Conservation (phyloP, 1,140 invertebrate genomes). For the Triops cancriformis region DNA sequence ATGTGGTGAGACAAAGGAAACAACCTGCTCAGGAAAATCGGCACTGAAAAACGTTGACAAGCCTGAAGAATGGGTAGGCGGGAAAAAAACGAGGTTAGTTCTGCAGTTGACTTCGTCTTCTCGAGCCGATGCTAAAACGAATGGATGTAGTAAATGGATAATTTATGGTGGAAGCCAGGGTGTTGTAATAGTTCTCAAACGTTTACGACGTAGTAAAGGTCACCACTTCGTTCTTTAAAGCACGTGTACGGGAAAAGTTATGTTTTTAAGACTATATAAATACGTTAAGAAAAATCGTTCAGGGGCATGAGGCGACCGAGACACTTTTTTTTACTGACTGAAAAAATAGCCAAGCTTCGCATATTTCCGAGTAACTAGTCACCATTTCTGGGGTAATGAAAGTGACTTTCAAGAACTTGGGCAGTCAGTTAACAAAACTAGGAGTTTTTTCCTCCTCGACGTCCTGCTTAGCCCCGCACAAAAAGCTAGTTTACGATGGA, state of each 20-base stretch:
- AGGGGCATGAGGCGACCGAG: not conserved
- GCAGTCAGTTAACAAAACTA: not conserved
- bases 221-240: not conserved
- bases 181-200: not conserved
- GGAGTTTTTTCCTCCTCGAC: not conserved
- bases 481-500: too few species aligned
- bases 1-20: not conserved
- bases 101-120: not conserved
- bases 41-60: not conserved
- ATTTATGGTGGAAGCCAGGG: not conserved
- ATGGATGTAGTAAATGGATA: not conserved
- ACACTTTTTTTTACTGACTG: not conserved
- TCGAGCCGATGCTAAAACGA: not conserved
- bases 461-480: too few species aligned
- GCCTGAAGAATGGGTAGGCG: not conserved
- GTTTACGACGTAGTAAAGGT: not conserved
- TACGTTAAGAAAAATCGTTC: not conserved
- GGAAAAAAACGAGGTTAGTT: not conserved
- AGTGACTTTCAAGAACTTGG: not conserved
- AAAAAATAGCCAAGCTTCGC: too few species aligned
- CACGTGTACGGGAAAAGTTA: not conserved
- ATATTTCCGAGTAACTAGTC: not conserved
- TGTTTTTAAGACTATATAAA: not conserved
- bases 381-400: not conserved
- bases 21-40: not conserved